Evolutionary conservation across 2,113 vertebrate genomes (phyloP).

Genomic region (Regulus satrapa): DNA sequence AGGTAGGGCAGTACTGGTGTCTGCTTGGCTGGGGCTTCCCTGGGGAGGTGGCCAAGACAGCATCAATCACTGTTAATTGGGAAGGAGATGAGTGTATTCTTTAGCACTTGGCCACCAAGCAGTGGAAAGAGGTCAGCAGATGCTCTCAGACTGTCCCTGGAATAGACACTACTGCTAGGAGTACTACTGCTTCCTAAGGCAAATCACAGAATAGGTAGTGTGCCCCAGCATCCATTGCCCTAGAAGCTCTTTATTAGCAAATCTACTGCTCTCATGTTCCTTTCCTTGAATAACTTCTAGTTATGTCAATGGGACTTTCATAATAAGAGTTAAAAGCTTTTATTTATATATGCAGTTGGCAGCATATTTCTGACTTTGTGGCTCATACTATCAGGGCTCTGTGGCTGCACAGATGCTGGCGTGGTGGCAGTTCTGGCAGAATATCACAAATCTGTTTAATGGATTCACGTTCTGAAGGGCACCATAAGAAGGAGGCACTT

Average conservation of each 20-base stretch:
- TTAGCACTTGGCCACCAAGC: not conserved
- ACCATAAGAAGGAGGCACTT: not conserved
- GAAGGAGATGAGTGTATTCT: not conserved
- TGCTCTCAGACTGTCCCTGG: not conserved
- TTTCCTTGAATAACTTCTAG: not conserved
- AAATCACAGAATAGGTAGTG: not conserved
- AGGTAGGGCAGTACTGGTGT: not conserved
- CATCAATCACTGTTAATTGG: not conserved
- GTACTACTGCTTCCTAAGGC: not conserved
- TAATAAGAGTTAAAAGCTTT: constrained; percentile 28
- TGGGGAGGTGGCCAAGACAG: not conserved
- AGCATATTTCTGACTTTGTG: constrained; percentile 5
- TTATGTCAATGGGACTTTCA: not conserved
- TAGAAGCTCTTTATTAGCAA: not conserved
- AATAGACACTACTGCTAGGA: not conserved
- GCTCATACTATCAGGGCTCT: not conserved
- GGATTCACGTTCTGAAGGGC: constrained; percentile 36
- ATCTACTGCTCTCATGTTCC: not conserved
- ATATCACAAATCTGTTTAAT: not conserved
- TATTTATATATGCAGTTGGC: constrained; percentile 33
- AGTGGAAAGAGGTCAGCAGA: not conserved
- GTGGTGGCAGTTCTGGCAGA: constrained; percentile 1
- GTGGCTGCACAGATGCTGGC: not conserved
- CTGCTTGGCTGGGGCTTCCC: not conserved
- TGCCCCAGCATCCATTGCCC: not conserved